Conservation (phyloP, 2,888 invertebrate species). For the Allolobophora icterica region DNA sequence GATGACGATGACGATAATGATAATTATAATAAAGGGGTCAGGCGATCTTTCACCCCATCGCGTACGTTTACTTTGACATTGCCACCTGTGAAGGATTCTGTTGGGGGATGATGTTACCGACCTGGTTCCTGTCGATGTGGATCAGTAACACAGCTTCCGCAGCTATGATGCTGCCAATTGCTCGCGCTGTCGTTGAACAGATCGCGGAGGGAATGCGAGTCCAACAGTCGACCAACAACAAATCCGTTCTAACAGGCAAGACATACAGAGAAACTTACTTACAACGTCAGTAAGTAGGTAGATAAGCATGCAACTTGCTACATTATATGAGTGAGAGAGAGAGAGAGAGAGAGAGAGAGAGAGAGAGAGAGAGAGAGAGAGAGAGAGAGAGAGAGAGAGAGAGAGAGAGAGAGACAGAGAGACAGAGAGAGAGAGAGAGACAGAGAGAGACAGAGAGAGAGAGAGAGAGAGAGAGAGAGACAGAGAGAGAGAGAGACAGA, state of each 20-base stretch:
- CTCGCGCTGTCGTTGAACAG: constrained; percentile 72
- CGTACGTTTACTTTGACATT: not conserved
- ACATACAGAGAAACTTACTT: not conserved
- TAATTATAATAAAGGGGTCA: not conserved
- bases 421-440: too few species aligned
- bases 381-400: too few species aligned
- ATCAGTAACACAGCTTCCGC: constrained; percentile 86
- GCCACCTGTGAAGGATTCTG: constrained; percentile 72
- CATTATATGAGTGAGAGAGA: too few species aligned
- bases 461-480: too few species aligned
- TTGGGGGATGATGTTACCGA: constrained; percentile 84
- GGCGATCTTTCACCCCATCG: too few species aligned
- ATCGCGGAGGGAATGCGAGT: constrained; percentile 80
- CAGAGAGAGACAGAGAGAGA: too few species aligned
- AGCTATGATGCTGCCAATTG: constrained; percentile 63
- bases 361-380: too few species aligned
- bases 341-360: too few species aligned
- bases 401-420: too few species aligned
- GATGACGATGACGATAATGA: not conserved
- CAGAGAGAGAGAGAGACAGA: too few species aligned
- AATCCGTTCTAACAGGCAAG: not conserved
- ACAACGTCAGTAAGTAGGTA: too few species aligned
- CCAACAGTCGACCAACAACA: not conserved
- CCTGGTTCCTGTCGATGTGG: constrained; percentile 95
- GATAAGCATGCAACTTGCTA: too few species aligned